A percentile compares a stretch with the other conserved stretches of the same genome.
These are phyloP conservation scores for Odobenus rosmarus DNA, from an alignment of 2,113 vertebrate genomes.

Conservation along the genomic window DNA sequence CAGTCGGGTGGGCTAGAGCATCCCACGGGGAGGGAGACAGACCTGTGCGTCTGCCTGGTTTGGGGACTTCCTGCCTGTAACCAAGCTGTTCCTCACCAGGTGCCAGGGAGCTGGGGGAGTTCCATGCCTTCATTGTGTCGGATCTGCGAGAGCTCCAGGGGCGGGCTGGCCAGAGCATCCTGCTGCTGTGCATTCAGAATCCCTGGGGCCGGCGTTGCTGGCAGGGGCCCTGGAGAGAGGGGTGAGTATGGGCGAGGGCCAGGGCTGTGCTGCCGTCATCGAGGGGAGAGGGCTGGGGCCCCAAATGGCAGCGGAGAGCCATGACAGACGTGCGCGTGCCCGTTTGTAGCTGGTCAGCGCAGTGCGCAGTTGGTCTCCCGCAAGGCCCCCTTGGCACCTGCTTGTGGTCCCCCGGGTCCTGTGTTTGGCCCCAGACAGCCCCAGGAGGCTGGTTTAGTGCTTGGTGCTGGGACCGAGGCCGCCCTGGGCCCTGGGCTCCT, in stretches of 20 bases:
- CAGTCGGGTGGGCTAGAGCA: fast-evolving
- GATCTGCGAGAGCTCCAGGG: constrained; percentile 88
- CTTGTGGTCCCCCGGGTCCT: fast-evolving
- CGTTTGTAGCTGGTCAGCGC: background rate
- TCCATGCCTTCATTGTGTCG: constrained; percentile 93
- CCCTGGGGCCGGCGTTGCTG: constrained; percentile 96
- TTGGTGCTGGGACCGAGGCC: fast-evolving
- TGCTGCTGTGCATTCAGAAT: constrained; percentile 92
- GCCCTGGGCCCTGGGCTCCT: background rate
- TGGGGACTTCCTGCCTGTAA: background rate
- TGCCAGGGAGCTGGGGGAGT: constrained; percentile 89
- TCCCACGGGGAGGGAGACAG: fast-evolving
- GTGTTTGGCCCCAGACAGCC: background rate
- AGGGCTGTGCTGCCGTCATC: fast-evolving
- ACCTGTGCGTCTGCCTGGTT: fast-evolving
- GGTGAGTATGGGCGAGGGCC: constrained; percentile 81
- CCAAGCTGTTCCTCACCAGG: constrained; percentile 78
- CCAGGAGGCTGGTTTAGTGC: background rate
- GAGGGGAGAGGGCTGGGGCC: fast-evolving
- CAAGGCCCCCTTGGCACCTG: too few species aligned
- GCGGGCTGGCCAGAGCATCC: constrained; percentile 80
- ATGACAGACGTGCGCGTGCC: fast-evolving
- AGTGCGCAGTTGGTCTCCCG: fast-evolving
- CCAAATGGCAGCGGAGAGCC: fast-evolving
- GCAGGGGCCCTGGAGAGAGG: constrained; percentile 91